Conservation (phyloP, 1,140 invertebrate genomes). For the Harpegnathos saltator region DNA sequence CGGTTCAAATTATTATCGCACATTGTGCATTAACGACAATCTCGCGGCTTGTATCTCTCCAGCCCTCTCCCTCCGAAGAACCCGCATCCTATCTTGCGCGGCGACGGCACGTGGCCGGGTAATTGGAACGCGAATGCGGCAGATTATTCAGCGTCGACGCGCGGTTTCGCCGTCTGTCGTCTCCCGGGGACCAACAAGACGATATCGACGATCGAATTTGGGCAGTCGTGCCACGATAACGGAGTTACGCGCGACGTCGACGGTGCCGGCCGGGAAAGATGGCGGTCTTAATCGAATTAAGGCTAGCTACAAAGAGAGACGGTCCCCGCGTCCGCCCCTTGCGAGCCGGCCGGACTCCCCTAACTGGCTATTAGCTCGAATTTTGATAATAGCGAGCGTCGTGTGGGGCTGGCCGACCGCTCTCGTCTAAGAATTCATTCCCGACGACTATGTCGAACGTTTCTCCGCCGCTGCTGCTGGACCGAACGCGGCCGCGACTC, state of each 20-base stretch:
- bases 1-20: neutral
- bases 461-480: neutral
- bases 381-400: constrained; percentile 65
- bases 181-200: constrained; percentile 62
- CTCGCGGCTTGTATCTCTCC: neutral
- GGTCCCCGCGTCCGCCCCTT: constrained; percentile 65
- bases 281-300: constrained; percentile 83
- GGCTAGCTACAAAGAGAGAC: constrained; percentile 84
- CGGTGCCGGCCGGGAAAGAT: constrained; percentile 80
- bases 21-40: neutral
- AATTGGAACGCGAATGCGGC: constrained; percentile 59
- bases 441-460: neutral
- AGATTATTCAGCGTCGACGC: constrained; percentile 70
- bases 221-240: constrained; percentile 83
- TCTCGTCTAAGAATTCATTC: constrained; percentile 18
- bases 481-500: too few relatives aligned
- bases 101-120: constrained; percentile 25
- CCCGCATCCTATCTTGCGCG: constrained; percentile 15
- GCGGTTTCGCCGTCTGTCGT: constrained; percentile 56
- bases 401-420: constrained; percentile 1
- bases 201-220: constrained; percentile 80
- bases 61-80: neutral
- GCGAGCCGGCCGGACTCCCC: constrained; percentile 67
- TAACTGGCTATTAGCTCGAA: constrained; percentile 73
- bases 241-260: constrained; percentile 77